phyloP scores from a whole-genome alignment of 2,888 invertebrate species.

The Athalia rosae region DNA sequence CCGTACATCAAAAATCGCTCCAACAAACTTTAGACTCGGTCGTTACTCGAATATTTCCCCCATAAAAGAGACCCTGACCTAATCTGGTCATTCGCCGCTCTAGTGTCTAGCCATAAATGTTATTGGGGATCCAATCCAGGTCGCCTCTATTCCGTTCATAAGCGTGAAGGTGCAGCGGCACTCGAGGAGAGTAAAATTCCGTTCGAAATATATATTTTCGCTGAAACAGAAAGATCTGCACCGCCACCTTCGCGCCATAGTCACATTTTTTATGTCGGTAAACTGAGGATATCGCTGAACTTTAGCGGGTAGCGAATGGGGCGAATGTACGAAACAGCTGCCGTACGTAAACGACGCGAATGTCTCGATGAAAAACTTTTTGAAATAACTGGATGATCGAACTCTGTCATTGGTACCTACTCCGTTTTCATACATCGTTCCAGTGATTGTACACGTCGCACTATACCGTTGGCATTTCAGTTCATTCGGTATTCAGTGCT shows the following conservation, averaged over 20 bases:
- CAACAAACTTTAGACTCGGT: too few species aligned
- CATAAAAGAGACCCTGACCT: conserved; percentile 41
- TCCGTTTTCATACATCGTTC: too few species aligned
- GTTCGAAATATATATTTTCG: conserved; percentile 2
- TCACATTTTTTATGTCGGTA: background rate
- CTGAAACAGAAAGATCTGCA: conserved; percentile 5
- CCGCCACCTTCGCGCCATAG: background rate
- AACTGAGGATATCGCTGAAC: background rate
- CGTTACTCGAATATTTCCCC: conserved; percentile 21
- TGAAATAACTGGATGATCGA: too few species aligned
- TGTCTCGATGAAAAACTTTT: too few species aligned
- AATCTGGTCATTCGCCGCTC: background rate
- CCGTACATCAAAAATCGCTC: too few species aligned
- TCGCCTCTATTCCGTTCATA: background rate
- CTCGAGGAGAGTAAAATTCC: background rate
- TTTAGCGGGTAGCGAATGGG: background rate
- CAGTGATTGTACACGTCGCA: too few species aligned
- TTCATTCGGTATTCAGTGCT: background rate
- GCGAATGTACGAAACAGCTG: too few species aligned
- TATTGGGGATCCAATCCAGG: background rate
- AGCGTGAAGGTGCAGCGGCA: background rate
- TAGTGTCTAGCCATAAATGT: conserved; percentile 19
- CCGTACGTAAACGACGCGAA: too few species aligned
- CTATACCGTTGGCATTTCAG: conserved; percentile 9
- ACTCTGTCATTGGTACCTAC: too few species aligned